Evolutionary conservation across 2,797 vertebrate species (phyloP), one percentile per base, ranked within the genome.

Genomic region (Thripadectes ignobilis): DNA sequence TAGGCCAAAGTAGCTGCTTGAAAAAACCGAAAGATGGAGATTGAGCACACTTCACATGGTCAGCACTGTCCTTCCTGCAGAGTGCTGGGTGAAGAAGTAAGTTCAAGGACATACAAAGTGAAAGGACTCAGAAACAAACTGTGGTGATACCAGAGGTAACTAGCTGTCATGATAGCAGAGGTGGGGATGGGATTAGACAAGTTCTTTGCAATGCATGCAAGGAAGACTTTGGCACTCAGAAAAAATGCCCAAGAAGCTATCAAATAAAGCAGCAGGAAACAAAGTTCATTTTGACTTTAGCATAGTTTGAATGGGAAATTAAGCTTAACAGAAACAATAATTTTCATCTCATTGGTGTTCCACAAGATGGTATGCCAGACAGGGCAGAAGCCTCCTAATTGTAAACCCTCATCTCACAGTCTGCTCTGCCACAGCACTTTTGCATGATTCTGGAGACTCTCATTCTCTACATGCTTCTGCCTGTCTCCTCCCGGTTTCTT

Each of bases 11-110:
- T 10, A 29, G 13, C 18, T 81, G 11, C 39, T 79, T 57, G 36
- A 16, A 46, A 67, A 61, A 16, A 13, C 38, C 46, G 38, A 27
- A 92, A 62, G 49, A 14, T 22, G 5, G 48, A 82, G 66, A 18
- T 2, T 43, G 51, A 45, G 21, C 20, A 34, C 23, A 5, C 23
- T 55, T 41, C 39, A 23, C 8, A 14, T 1, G 2, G 14, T 36
- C 41, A 74, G 30, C 21, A 9, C 27, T 19, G 39, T 43, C 24
- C 16, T 61, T 85, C 34, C 34, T 59, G n/a, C 24, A 62, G 23
- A 63, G 22, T 3, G 4, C 17, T 87, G 48, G 15, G 8, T 0
- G 0, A 48, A 65, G 1, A 39, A 62, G 6, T 10, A 27, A 41
- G 18, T 67, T 45, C 49, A 41, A 55, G 48, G 34, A 81, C 65